Conservation (phyloP, 2,888 invertebrate genomes). For the Eilema caniola region DNA sequence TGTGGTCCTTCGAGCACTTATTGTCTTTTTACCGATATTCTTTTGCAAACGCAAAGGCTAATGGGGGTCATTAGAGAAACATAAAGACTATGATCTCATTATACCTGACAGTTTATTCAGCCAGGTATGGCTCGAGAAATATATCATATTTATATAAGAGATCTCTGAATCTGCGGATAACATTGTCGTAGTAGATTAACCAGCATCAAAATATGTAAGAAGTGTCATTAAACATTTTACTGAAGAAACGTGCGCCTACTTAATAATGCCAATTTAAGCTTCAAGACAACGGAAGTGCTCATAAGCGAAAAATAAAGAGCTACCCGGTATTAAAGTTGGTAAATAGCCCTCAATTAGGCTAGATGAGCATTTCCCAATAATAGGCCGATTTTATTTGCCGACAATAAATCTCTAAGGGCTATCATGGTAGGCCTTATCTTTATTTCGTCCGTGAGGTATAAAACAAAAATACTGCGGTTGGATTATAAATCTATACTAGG, state of each 20-base stretch:
- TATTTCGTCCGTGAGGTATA: slow-evolving; percentile 49
- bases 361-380: slow-evolving; percentile 38
- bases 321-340: neutral
- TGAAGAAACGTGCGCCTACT: neutral
- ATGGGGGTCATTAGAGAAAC: neutral
- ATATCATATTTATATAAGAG: neutral
- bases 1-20: neutral
- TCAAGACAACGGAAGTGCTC: slow-evolving; percentile 1
- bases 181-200: neutral
- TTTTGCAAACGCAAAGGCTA: neutral
- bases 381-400: slow-evolving; percentile 46
- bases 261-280: neutral
- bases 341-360: slow-evolving; percentile 40
- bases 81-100: neutral
- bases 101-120: neutral
- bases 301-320: slow-evolving; percentile 23
- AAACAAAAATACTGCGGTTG: slow-evolving; percentile 41
- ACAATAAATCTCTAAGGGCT: slow-evolving; percentile 45
- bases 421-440: slow-evolving; percentile 49
- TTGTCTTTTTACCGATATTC: neutral
- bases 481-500: slow-evolving; percentile 40
- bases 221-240: neutral
- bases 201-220: neutral
- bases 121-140: neutral
- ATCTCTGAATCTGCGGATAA: neutral